Base-by-base conservation (phyloP, 2,113 vertebrate genomes). In the Macrotus californicus region DNA sequence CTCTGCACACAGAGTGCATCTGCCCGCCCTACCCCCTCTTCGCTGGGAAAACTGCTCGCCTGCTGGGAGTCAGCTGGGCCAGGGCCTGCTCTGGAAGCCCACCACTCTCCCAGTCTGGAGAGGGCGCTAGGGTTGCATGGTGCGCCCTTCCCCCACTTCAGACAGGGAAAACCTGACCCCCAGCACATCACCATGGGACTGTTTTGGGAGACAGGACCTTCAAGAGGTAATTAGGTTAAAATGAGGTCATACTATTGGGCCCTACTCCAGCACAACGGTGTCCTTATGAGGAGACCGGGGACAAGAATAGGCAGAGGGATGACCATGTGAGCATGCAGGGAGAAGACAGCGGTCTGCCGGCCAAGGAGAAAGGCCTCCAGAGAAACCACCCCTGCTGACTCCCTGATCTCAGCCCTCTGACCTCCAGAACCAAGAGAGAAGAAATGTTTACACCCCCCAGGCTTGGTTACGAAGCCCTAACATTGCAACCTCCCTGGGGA, bases 401-500 rank as follows among this genome's bases (percentile, higher is more conserved):
- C 31, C 54, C 77, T 11, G 31, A 4, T 22, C 75, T 52, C 48
- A 11, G 36, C 19, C 26, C n/a, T 41, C 34, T 13, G 18, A 82
- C 24, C 70, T 79, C 50, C n/a, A 12, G 1, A 9, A 48, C 36
- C 39, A 5, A 2, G 87, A 83, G 76, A 39, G 3, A 22, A 41
- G 12, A 29, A 83, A 6, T 1, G 31, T 13, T 13, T 39, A 36
- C 56, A 56, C 13, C 22, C 0, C 24, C 1, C 7, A 8, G 15
- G 6, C 50, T 87, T 48, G 39, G 59, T 14, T 9, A 3, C 1
- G 14, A 15, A 29, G 7, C 22, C 18, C 24, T 39, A 24, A 24
- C 0, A 6, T 0, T 0, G 4, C n/a, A 50, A 24, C 50, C 12
- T 11, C 15, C 31, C 14, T 0, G 12, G 61, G 50, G 34, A 66